A percentile compares a stretch with the other conserved stretches of the same genome.
Conservation (phyloP, 1,140 invertebrate species). For the Samia ricini region DNA sequence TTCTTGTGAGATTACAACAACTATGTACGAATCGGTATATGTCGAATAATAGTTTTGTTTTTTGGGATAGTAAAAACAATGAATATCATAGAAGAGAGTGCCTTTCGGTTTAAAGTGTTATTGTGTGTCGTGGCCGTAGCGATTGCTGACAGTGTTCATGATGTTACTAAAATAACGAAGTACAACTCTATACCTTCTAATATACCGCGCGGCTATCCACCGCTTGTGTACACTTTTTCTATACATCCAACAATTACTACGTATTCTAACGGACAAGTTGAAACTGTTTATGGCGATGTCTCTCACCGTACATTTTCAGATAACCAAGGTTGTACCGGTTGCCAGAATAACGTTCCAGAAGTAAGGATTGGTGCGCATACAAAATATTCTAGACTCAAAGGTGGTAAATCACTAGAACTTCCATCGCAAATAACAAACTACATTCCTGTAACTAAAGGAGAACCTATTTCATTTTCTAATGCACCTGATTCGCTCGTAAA, state of each 20-base stretch:
- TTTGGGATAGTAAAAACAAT: neutral
- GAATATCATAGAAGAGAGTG: neutral
- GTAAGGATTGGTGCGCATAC: neutral
- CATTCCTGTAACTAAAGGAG: neutral
- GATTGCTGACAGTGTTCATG: neutral
- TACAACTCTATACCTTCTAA: neutral
- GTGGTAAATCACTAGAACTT: neutral
- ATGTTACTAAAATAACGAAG: neutral
- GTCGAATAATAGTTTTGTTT: neutral
- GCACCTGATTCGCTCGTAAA: neutral
- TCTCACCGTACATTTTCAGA: neutral
- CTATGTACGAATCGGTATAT: slow-evolving; percentile 37
- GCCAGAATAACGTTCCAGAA: neutral
- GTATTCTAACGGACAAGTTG: neutral
- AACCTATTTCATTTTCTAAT: neutral
- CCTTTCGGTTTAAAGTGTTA: neutral
- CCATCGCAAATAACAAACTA: neutral
- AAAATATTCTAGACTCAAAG: neutral
- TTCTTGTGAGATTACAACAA: slow-evolving; percentile 24
- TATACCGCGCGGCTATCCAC: neutral
- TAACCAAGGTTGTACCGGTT: neutral
- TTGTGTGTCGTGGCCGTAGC: slow-evolving; percentile 1
- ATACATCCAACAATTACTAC: neutral
- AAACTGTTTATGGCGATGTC: neutral
- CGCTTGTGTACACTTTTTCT: neutral